Conservation (phyloP, 2,888 invertebrate species). For the Apamea monoglypha region DNA sequence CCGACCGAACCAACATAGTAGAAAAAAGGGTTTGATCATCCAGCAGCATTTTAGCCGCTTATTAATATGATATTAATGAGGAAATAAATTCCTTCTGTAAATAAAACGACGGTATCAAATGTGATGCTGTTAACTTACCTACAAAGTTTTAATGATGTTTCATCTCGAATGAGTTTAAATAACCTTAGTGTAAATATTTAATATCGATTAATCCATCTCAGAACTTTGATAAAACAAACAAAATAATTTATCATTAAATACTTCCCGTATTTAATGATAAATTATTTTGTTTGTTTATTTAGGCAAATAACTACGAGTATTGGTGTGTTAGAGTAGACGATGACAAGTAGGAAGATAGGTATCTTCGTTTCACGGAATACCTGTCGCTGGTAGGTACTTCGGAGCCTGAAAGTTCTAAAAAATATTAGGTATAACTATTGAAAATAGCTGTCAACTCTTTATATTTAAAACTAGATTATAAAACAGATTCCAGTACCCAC, state of each 20-base stretch:
- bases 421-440: neutral
- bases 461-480: too few relatives aligned
- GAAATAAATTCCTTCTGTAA: slow-evolving; percentile 67
- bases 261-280: slow-evolving; percentile 6
- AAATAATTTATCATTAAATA: too few relatives aligned
- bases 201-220: slow-evolving; percentile 38
- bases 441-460: neutral
- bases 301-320: slow-evolving; percentile 2
- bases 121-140: slow-evolving; percentile 73
- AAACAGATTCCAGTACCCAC: neutral
- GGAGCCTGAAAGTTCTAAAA: neutral
- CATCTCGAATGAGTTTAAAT: slow-evolving; percentile 60
- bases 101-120: slow-evolving; percentile 73
- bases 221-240: slow-evolving; percentile 28
- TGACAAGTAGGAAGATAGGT: neutral
- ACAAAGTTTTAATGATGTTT: slow-evolving; percentile 82
- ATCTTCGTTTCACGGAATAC: neutral
- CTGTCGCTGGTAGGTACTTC: too few relatives aligned
- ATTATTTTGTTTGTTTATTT: slow-evolving; percentile 40
- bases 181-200: slow-evolving; percentile 64
- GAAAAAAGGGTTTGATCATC: neutral
- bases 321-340: neutral
- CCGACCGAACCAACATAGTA: neutral
- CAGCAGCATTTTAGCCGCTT: slow-evolving; percentile 59
- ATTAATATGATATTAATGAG: slow-evolving; percentile 57